Evolutionary conservation across 2,797 vertebrate genomes (phyloP), one percentile per base, ranked within the genome.

Genomic region (Neosilurus mollespiculum): DNA sequence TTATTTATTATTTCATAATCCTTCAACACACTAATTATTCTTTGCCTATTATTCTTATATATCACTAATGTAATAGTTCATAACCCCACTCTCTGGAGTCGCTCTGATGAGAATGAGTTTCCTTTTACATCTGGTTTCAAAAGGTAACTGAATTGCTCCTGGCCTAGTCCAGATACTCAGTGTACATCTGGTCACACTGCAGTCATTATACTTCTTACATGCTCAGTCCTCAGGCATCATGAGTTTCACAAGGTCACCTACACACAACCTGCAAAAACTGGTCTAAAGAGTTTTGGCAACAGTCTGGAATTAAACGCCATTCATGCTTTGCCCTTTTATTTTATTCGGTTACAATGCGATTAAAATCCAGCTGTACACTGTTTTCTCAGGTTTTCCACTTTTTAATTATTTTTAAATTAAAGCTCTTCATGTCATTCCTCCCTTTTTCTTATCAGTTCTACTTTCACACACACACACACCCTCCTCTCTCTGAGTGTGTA

Each of bases 191-290:
- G 6, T 59, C 54, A 59, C 30, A 76, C 30, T 76, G 73, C 11
- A 58, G 54, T 59, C 73, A 76, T 58, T 76, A 37, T 76, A 56
- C 72, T 75, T 58, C 26, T 58, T 75, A 34, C 15, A 75, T 75
- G 2, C 18, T 76, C 26, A 59, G 11, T 59, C 51, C 18, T 76
- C 54, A 59, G 73, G n/a, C 59, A 62, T 78, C 76, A 62, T 24
- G 8, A 78, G n/a, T 18, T 53, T 30, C 18, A 49, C 16, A 65
- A 30, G 22, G 14, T 49, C n/a, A 54, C 51, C 76, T 49, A 49
- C 37, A 78, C 14, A n/a, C 59, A 78, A 26, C 75, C 34, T 62
- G 58, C 51, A 78, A 61, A 78, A 49, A 77, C 73, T 11, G 34
- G 20, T 15, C 56, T n/a, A 59, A 77, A 77, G 20, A 43, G 30